Evolutionary conservation across 2,888 invertebrate species (phyloP), one percentile per base, ranked within the genome.

Genomic region (Athripsodes cinereus): DNA sequence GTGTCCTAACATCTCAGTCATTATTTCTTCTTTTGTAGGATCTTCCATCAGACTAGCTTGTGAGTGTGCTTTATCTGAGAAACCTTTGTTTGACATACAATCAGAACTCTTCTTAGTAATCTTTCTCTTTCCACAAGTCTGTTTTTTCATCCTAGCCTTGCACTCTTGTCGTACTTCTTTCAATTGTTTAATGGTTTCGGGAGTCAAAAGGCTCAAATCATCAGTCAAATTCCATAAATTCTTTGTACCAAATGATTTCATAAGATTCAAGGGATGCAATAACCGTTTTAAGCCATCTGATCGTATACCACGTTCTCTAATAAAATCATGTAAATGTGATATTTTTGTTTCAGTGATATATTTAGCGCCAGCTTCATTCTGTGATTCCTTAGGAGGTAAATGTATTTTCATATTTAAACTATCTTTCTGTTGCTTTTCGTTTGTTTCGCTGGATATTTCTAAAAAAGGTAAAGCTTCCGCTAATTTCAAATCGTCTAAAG

Each of bases 151-250:
- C 2, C 21, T 40, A 2, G 61, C 66, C n/a, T n/a, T n/a, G n/a
- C n/a, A n/a, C n/a, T n/a, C n/a, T 74, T 2, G 76, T 61, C 77
- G 76, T 1, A 78, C 60, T 64, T 79, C 78, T 1, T 78, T 68
- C 5, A 79, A 76, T 55, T 79, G 78, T 68, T 74, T 77, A 2
- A 78, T 59, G 0, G 78, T 78, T 65, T 79, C 78, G 0, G 76
- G 78, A 0, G 78, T 76, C 0, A 79, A n/a, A 13, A 55, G 22
- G 22, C 49, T 49, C 13, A 35, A 49, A n/a, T 55, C 50, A 5
- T 49, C 55, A 1, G 40, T 31, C n/a, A 50, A 19, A n/a, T 50
- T 55, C 55, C 49, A 50, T 3, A 55, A n/a, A 22, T 55, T 50
- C 2, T 16, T 40, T 13, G 40, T 8, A 13, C 13, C 40, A 40